Conservation (phyloP, 1,140 invertebrate species). For the Nasonia giraulti region DNA sequence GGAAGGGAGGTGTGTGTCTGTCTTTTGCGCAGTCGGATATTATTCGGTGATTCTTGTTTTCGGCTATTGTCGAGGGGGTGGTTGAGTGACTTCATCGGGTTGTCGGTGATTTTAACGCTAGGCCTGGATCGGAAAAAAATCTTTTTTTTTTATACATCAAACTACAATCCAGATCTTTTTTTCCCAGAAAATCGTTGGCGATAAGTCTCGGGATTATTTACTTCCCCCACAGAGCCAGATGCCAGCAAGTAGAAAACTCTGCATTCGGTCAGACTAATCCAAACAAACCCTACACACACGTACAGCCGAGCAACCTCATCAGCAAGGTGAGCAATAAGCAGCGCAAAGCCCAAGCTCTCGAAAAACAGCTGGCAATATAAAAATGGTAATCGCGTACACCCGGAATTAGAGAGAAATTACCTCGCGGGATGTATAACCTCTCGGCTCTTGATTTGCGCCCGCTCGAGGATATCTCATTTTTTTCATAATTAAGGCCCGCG, state of each 20-base stretch:
- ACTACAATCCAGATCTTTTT: neutral
- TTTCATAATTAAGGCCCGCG: conserved; percentile 32
- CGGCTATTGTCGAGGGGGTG: neutral
- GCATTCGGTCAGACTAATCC: neutral
- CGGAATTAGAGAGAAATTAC: conserved; percentile 25
- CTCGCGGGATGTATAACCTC: neutral
- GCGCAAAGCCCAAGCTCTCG: neutral
- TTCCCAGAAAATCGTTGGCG: neutral
- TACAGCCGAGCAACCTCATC: neutral
- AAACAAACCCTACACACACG: neutral
- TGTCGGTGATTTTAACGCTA: neutral
- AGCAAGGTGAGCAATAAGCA: neutral
- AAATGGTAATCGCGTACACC: conserved; percentile 19
- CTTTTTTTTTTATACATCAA: too few relatives aligned
- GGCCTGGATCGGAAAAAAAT: too few relatives aligned
- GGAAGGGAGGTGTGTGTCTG: too few relatives aligned
- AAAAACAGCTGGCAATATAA: neutral
- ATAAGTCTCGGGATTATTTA: neutral
- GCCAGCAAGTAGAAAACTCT: neutral
- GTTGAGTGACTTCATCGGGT: too few relatives aligned
- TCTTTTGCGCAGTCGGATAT: neutral
- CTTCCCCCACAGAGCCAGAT: neutral
- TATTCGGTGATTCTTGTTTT: neutral
- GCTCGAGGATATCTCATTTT: conserved; percentile 27
- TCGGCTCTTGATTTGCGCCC: conserved; percentile 7